Evolutionary conservation across 2,888 invertebrate species (phyloP).

Genomic region (Malthinus seriepunctatus): DNA sequence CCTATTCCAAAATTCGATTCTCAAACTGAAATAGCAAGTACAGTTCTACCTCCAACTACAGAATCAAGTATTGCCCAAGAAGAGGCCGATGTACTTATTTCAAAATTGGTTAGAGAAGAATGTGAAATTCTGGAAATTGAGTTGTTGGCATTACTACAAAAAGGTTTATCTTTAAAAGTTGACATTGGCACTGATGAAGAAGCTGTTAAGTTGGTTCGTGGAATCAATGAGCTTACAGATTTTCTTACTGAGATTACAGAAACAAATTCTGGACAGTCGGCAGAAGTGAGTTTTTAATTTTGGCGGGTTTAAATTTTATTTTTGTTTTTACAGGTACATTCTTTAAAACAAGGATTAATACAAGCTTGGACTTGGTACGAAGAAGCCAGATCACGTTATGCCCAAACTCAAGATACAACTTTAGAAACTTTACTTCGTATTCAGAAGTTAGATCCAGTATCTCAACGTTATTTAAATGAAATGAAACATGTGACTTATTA

Average conservation of each 20-base stretch:
- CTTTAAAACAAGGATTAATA: conserved; percentile 58
- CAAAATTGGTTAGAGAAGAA: conserved; percentile 66
- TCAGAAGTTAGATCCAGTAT: conserved; percentile 66
- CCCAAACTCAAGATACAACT: conserved; percentile 48
- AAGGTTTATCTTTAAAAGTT: conserved; percentile 58
- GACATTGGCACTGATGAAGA: conserved; percentile 64
- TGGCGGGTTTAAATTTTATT: neutral
- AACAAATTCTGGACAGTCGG: conserved; percentile 61
- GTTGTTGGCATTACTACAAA: conserved; percentile 62
- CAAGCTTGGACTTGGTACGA: conserved; percentile 63
- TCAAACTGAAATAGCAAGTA: neutral
- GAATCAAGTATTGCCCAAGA: conserved; percentile 27
- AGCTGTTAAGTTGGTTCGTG: conserved; percentile 57
- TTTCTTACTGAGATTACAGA: conserved; percentile 67
- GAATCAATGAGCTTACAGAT: conserved; percentile 59
- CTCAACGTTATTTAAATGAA: conserved; percentile 68
- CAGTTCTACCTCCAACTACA: neutral
- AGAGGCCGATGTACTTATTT: conserved; percentile 53
- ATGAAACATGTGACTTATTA: conserved; percentile 72
- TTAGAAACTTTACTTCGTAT: conserved; percentile 45
- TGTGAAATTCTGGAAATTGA: conserved; percentile 69
- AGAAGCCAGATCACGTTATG: conserved; percentile 59
- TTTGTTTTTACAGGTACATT: conserved; percentile 44
- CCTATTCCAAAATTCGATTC: neutral
- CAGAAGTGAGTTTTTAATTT: conserved; percentile 64